Percentiles rank a stretch among this genome's conserved stretches.
Conservation (phyloP, 2,888 invertebrate genomes). For the Sinhomidia bicolor region DNA sequence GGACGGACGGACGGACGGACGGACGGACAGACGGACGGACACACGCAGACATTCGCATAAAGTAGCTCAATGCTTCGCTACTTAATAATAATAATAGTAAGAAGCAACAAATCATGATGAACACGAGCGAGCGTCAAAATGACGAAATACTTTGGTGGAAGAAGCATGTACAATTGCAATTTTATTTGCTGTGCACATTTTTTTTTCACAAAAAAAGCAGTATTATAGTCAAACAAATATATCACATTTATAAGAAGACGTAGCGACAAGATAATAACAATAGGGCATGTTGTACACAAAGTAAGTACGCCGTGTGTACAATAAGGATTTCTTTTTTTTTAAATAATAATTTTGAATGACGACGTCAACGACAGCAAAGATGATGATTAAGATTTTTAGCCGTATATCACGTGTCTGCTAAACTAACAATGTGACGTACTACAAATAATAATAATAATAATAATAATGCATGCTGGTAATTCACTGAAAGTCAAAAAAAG, state of each 20-base stretch:
- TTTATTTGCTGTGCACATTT: neutral
- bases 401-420: slow-evolving; percentile 37
- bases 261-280: neutral
- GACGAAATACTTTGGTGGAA: too few species aligned
- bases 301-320: neutral
- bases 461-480: neutral
- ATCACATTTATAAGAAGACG: neutral
- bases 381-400: slow-evolving; percentile 28
- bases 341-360: neutral
- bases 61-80: too few species aligned
- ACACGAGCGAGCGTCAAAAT: too few species aligned
- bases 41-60: too few species aligned
- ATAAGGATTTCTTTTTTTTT: slow-evolving; percentile 7
- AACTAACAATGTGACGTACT: slow-evolving; percentile 38
- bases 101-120: too few species aligned
- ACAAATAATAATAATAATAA: slow-evolving; percentile 21
- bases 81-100: too few species aligned
- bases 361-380: neutral
- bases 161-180: too few species aligned
- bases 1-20: too few species aligned
- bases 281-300: too few species aligned
- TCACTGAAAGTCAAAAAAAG: slow-evolving; percentile 18
- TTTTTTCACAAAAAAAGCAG: too few species aligned
- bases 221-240: too few species aligned
- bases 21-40: too few species aligned